Evolutionary conservation across 2,797 vertebrate genomes (phyloP), one percentile per base, ranked within the genome.

Genomic region (Eulemur coronatus): DNA sequence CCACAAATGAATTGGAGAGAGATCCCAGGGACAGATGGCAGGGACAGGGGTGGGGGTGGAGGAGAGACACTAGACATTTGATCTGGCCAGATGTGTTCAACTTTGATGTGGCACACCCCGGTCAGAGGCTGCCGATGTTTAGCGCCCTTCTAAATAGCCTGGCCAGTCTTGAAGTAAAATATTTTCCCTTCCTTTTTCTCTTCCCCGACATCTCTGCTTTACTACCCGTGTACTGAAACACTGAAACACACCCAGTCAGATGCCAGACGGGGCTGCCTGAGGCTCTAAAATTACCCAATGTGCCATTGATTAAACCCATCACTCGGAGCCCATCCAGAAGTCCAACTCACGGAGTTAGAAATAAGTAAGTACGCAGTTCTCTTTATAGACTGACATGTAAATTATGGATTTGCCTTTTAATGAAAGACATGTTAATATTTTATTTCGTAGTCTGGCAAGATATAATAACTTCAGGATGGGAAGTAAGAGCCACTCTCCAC

Each of bases 361-460:
- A 90, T 43, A 43, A 43, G 92, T 65, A 85, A 43, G 92, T 65
- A 85, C 52, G 24, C 20, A 82, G 73, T 88, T 97, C 97, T 97
- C 96, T 97, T 97, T 98, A 97, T 97, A 97, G 95, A 94, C 84
- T 52, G 89, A 75, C 52, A 91, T 50, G 93, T 97, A 91, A 96
- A 97, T 97, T 97, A 97, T 98, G 81, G 95, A 97, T 97, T 95
- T 89, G 67, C 89, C 61, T 97, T 94, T 92, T 97, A 97, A 96
- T 95, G 76, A 92, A 96, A 97, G 92, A 59, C 76, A 91, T 82
- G 94, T 97, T 90, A 97, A 97, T 97, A 97, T 97, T 98, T 97
- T 95, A 98, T 96, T 94, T 86, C 65, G 50, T 89, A 89, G 93
- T 88, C 95, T 96, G 79, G 94, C 26, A 91, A 97, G 94, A 94